Base-by-base conservation (phyloP, 2,113 vertebrate genomes). In the Xiphias gladius region DNA sequence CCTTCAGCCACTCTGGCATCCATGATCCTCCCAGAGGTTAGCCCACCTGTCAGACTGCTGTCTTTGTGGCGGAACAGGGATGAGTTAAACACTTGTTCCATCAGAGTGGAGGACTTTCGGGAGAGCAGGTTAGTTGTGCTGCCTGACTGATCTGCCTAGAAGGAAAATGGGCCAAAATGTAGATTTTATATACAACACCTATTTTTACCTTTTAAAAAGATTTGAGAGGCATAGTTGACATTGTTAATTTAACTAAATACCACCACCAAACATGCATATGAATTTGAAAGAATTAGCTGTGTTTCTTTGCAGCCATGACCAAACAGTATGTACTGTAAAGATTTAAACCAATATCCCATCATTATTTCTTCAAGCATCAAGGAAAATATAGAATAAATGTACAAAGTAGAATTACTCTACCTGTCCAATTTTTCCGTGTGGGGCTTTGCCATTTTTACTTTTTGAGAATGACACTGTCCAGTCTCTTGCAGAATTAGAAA, bases 1-100 rank as follows among this genome's bases (percentile, higher is more conserved):
- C 96, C 94, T 82, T 97, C 96, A 63, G 96, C 93, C 93, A 96
- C 89, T 1, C 96, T 94, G 92, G 96, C 87, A 58, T 97, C 97
- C 46, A 87, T 46, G 28, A 81, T 79, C 79, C 90, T 94, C 54
- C 92, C 91, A 59, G 92, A 87, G 0, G 95, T 95, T 72, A 97
- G 86, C 17, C 97, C 91, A 32, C 92, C 78, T 22, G 87, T 82
- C 72, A 93, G 80, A 57, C 88, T 93, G 80, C 84, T 91, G 75
- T 93, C 93, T 87, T 94, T 93, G 68, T 92, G 88, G 13, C 87
- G 96, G 86, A 97, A 97, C 46, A 97, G 95, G 70, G 96, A 96
- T 26, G 97, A 97, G 89, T 96, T 97, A 92, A 98, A 97, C 77
- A 99, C 96, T 92, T 99, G 97, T 35, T 98, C 97, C 87, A 98